Conservation (phyloP, 2,888 invertebrate species). For the Folsomia manolachei region DNA sequence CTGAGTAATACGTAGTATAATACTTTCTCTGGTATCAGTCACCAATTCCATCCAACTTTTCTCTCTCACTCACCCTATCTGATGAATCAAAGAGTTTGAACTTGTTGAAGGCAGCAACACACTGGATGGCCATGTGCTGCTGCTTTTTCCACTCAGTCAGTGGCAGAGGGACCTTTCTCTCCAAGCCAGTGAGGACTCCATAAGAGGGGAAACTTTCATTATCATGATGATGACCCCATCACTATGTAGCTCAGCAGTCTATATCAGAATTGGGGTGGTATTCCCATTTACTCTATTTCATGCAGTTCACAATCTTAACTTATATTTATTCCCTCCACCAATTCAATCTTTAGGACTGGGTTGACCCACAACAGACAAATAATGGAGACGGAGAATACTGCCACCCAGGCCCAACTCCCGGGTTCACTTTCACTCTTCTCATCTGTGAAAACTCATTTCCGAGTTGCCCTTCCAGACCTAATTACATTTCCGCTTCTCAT, state of each 20-base stretch:
- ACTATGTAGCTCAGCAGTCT: not conserved
- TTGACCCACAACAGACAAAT: slow-evolving; percentile 9
- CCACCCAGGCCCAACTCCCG: not conserved
- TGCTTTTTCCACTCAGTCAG: slow-evolving; percentile 13
- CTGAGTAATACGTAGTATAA: not conserved
- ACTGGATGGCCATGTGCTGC: too few relatives aligned
- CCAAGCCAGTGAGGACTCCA: not conserved
- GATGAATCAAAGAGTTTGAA: not conserved
- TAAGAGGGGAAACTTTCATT: slow-evolving; percentile 39
- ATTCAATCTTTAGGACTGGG: slow-evolving; percentile 12
- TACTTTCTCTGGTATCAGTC: too few relatives aligned
- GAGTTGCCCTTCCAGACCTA: not conserved
- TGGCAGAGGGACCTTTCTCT: not conserved
- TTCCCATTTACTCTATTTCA: slow-evolving; percentile 15
- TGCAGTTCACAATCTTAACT: slow-evolving; percentile 15
- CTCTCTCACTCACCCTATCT: not conserved
- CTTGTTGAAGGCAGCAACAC: not conserved
- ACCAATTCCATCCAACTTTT: not conserved
- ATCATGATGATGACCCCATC: slow-evolving; percentile 39
- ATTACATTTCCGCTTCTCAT: slow-evolving; percentile 16
- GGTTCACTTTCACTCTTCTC: slow-evolving; percentile 4
- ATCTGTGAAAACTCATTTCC: slow-evolving; percentile 5
- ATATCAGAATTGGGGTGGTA: too few relatives aligned
- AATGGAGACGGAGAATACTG: too few relatives aligned
- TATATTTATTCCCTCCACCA: slow-evolving; percentile 17